Evolutionary conservation across 2,113 vertebrate species (phyloP), one percentile per base, ranked within the genome.

Genomic region (Erythrocebus patas): DNA sequence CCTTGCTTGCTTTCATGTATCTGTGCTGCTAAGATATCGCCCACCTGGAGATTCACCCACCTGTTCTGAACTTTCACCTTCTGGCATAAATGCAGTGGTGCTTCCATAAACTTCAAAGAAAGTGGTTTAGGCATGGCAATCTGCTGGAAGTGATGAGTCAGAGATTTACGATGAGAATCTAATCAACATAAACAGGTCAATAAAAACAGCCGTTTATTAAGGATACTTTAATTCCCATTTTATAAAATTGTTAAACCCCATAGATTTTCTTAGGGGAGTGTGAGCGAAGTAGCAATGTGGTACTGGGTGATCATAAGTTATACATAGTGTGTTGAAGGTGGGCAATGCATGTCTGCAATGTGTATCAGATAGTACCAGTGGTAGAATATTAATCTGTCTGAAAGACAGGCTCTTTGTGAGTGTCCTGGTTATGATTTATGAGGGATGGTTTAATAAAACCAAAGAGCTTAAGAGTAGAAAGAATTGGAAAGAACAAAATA

Each of bases 381-480:
- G 66, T 8, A 86, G 18, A 81, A 35, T 30, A 82, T 27, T 61
- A 86, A 35, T 30, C 25, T 40, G 3, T 32, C 84, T 22, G 22
- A 93, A 57, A 96, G 45, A 66, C 8, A 5, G n/a, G 8, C 2
- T 52, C 35, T 78, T 25, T 78, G 3, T 25, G 40, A 72, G 30
- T 30, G 2, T 43, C 59, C 20, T 93, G 1, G 40, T 95, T 68
- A 80, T 27, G 18, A 75, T 38, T 8, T 45, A 30, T 14, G 25
- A 66, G 30, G 11, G 10, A 16, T 66, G 1, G 59, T 3, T 80
- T 17, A 72, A 38, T 45, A 43, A 38, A 73, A 73, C 4, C 13
- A 73, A 61, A 30, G 22, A 95, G 18, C 17, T 86, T 40, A 86
- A 70, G 38, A 80, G 78, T 73, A 70, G 38, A 92, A 82, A 78